Evolutionary conservation across 53 echinoderm and acorn worm genomes (phyloP).

Genomic region (Patiria pectinifera): DNA sequence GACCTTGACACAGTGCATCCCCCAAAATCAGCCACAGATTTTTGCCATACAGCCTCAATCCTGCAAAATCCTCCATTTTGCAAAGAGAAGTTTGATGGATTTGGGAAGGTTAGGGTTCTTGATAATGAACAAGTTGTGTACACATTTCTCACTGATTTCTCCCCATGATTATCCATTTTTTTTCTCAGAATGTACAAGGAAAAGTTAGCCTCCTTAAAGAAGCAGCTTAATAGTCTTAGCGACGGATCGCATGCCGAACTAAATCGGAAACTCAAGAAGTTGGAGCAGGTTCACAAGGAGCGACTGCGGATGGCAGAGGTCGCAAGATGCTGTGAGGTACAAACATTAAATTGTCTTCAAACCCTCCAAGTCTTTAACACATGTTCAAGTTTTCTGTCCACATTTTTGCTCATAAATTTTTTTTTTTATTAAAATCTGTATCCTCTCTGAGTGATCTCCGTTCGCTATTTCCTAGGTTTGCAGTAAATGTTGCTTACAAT

Average conservation of each 20-base stretch:
- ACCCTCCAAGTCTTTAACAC: not conserved
- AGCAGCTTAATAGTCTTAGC: conserved; percentile 82
- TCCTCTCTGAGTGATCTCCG: too few species aligned
- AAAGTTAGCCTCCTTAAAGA: conserved; percentile 88
- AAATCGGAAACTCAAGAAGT: conserved; percentile 89
- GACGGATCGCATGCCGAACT: conserved; percentile 94
- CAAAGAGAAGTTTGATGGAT: too few species aligned
- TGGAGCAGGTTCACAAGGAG: conserved; percentile 93
- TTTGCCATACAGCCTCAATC: too few species aligned
- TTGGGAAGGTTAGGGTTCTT: too few species aligned
- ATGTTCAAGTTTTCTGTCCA: not conserved
- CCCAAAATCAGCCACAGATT: too few species aligned
- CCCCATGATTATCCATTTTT: not conserved
- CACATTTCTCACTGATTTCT: not conserved
- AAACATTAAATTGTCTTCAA: not conserved
- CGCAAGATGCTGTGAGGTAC: conserved; percentile 82
- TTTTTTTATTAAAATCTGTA: too few species aligned
- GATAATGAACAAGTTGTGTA: not conserved
- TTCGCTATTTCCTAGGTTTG: too few species aligned
- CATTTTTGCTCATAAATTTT: too few species aligned
- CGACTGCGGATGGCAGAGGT: conserved; percentile 86
- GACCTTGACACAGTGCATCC: too few species aligned
- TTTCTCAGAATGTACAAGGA: conserved; percentile 89
- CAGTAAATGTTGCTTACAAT: too few species aligned
- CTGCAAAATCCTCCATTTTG: too few species aligned